Evolutionary conservation across 2,113 vertebrate species (phyloP).

Genomic region (Engraulis encrasicolus): DNA sequence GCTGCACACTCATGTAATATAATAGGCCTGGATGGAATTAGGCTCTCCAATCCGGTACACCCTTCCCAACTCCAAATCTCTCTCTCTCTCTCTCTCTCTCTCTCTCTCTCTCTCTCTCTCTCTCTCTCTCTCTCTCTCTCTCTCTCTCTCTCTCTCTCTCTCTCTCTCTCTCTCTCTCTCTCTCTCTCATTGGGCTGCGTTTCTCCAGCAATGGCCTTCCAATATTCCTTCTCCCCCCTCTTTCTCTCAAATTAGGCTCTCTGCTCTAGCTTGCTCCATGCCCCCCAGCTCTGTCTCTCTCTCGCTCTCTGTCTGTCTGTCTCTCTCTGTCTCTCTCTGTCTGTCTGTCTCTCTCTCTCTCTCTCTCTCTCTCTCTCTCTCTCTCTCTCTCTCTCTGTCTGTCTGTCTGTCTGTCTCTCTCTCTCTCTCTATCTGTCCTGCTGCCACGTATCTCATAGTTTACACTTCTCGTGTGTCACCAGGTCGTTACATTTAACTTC

Average conservation of each 20-base stretch:
- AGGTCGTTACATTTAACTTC: constrained; percentile 74
- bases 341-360: too few species aligned
- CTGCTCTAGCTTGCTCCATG: too few species aligned
- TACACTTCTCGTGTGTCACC: constrained; percentile 74
- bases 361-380: not conserved
- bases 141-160: constrained; percentile 56
- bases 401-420: not conserved
- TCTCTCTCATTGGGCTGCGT: too few species aligned
- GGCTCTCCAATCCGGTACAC: not conserved
- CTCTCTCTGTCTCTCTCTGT: constrained; percentile 57
- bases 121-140: constrained; percentile 17
- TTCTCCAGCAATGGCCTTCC: too few species aligned
- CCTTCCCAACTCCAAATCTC: not conserved
- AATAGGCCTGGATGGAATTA: constrained; percentile 42
- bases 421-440: constrained; percentile 50
- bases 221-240: not conserved
- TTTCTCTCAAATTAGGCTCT: too few species aligned
- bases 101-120: constrained; percentile 57
- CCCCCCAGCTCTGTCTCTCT: too few species aligned
- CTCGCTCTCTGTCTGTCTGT: constrained; percentile 20
- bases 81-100: constrained; percentile 25
- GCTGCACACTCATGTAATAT: constrained; percentile 45
- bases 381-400: constrained; percentile 15
- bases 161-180: not conserved
- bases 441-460: constrained; percentile 67